Conservation (phyloP, 2,113 vertebrate species). For the Calypte anna region DNA sequence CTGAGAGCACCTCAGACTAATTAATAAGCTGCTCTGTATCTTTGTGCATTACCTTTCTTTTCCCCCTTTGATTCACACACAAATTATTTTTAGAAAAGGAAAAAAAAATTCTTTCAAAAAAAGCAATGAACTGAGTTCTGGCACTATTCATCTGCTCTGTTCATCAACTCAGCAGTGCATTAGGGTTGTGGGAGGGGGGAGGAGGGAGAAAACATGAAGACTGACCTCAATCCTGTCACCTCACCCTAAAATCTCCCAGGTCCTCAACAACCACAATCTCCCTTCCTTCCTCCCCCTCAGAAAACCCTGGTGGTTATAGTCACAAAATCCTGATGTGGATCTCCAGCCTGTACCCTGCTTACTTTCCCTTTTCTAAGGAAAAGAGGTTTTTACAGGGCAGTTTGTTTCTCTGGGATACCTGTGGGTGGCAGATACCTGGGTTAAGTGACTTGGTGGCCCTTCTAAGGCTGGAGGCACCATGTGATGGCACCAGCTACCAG, state of each 20-base stretch:
- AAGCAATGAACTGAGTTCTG: neutral
- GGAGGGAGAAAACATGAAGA: neutral
- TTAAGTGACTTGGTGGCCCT: neutral
- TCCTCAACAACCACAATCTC: neutral
- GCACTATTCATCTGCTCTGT: neutral
- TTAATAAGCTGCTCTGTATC: constrained; percentile 57
- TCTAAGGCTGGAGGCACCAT: neutral
- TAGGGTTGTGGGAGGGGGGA: neutral
- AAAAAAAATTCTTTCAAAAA: neutral
- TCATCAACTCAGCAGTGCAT: neutral
- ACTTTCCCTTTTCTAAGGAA: neutral
- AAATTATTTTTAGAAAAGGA: constrained; percentile 61
- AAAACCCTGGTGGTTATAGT: neutral
- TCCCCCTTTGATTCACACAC: constrained; percentile 30
- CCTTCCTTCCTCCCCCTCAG: neutral
- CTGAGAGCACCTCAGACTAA: constrained; percentile 41
- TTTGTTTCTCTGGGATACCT: neutral
- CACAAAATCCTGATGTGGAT: neutral
- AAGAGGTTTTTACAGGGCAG: neutral
- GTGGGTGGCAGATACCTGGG: neutral
- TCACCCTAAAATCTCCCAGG: neutral
- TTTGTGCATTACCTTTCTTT: constrained; percentile 32
- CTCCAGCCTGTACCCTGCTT: neutral
- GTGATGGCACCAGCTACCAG: neutral
- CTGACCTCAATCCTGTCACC: neutral